Percentiles rank a stretch among this genome's conserved stretches.
phyloP scores from a whole-genome alignment of 2,888 invertebrate genomes.

The Troilus luridus region DNA sequence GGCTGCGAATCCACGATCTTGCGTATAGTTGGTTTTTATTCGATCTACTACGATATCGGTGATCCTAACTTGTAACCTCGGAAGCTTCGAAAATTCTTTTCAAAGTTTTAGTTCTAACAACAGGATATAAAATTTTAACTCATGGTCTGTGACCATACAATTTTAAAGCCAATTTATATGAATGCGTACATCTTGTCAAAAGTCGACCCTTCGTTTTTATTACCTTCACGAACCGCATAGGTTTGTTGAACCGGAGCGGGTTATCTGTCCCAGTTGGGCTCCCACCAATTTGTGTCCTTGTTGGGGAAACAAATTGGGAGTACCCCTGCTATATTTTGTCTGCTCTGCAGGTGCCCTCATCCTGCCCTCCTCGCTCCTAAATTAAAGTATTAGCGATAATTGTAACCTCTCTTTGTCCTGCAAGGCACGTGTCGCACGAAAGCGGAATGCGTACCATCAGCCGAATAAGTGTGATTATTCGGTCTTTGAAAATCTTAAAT shows the following conservation, averaged over 20 bases:
- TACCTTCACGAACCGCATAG: background rate
- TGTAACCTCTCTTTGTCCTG: background rate
- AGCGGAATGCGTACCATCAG: background rate
- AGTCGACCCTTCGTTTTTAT: background rate
- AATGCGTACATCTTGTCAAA: background rate
- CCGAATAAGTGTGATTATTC: background rate
- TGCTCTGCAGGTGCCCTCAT: conserved; percentile 37
- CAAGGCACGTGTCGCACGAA: background rate
- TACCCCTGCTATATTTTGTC: conserved; percentile 15
- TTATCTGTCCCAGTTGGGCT: conserved; percentile 35
- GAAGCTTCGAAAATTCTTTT: no score
- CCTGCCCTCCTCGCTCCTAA: background rate
- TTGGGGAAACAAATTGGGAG: conserved; percentile 25
- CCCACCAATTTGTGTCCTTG: conserved; percentile 5
- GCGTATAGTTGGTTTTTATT: no score
- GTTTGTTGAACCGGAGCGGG: background rate
- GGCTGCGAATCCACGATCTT: no score
- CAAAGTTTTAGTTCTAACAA: no score
- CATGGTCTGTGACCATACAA: no score
- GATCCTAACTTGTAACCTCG: no score
- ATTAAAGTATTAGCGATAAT: conserved; percentile 41
- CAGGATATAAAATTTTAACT: no score
- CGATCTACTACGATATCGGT: no score
- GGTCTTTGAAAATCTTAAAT: background rate
- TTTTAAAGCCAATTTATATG: no score